Conservation (phyloP, 1,140 invertebrate genomes). For the Chionoecetes opilio region DNA sequence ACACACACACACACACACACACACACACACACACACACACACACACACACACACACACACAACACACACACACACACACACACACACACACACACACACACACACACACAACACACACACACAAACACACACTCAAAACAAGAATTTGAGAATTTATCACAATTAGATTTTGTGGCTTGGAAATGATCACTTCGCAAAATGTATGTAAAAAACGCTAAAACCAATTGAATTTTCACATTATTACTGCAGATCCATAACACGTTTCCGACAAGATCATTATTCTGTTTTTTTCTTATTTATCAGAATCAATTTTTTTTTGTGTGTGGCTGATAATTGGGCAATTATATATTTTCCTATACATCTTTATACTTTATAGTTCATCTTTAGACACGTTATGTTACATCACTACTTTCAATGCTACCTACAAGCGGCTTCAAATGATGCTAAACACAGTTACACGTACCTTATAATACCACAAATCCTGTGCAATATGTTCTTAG, state of each 20-base stretch:
- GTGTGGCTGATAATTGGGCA: not conserved
- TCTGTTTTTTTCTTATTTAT: not conserved
- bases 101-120: not conserved
- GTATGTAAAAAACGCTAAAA: slow-evolving; percentile 4
- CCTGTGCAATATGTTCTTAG: too few species aligned
- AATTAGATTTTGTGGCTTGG: not conserved
- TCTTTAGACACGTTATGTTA: too few species aligned
- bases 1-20: slow-evolving; percentile 12
- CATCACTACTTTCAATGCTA: too few species aligned
- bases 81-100: not conserved
- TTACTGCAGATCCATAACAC: not conserved
- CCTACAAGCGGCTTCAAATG: too few species aligned
- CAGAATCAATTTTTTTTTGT: not conserved
- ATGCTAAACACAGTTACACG: too few species aligned
- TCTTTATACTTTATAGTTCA: not conserved
- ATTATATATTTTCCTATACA: not conserved
- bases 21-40: slow-evolving; percentile 16
- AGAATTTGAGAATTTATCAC: not conserved
- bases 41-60: slow-evolving; percentile 16
- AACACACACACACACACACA: not conserved
- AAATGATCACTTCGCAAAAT: not conserved
- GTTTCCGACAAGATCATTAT: not conserved
- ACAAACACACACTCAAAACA: not conserved
- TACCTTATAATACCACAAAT: too few species aligned
- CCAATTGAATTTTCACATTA: slow-evolving; percentile 31